A percentile compares a stretch with the other conserved stretches of the same genome.
Evolutionary conservation across 37 sponge, comb jelly and placozoan genomes (phyloP).

Genomic region (Dysidea cf. avara): DNA sequence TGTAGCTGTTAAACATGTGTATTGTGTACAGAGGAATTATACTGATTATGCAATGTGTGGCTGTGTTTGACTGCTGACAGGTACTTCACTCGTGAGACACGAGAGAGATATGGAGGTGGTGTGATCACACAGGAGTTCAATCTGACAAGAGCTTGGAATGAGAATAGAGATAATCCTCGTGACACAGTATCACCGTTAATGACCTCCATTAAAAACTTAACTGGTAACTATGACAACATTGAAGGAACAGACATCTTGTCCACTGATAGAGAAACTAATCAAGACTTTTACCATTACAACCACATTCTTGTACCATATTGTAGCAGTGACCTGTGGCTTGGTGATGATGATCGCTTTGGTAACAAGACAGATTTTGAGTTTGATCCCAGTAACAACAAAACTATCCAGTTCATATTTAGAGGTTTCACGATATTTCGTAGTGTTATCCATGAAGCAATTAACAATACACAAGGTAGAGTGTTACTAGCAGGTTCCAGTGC

Average conservation of each 20-base stretch:
- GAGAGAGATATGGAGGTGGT: too few species aligned
- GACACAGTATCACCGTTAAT: slow-evolving; percentile 33
- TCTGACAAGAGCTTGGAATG: slow-evolving; percentile 17
- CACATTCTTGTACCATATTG: too few species aligned
- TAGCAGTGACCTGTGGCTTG: slow-evolving; percentile 67
- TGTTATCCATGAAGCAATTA: slow-evolving; percentile 27
- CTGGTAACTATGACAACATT: slow-evolving; percentile 1
- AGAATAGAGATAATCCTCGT: background rate
- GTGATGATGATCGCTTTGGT: background rate
- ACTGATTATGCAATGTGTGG: too few species aligned
- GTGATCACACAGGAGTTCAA: too few species aligned
- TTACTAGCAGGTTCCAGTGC: slow-evolving; percentile 75
- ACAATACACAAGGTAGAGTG: slow-evolving; percentile 16
- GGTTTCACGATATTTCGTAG: slow-evolving; percentile 39
- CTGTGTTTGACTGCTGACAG: too few species aligned
- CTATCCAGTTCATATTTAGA: slow-evolving; percentile 69
- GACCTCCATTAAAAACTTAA: slow-evolving; percentile 33
- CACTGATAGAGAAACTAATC: slow-evolving; percentile 11
- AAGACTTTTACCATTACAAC: slow-evolving; percentile 26
- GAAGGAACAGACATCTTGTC: slow-evolving; percentile 54
- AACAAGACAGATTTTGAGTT: slow-evolving; percentile 2
- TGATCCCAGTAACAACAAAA: slow-evolving; percentile 17
- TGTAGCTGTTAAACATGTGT: too few species aligned
- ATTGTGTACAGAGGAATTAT: too few species aligned
- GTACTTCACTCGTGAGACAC: too few species aligned